Evolutionary conservation across 2,113 vertebrate genomes (phyloP).

Genomic region (Vombatus ursinus): DNA sequence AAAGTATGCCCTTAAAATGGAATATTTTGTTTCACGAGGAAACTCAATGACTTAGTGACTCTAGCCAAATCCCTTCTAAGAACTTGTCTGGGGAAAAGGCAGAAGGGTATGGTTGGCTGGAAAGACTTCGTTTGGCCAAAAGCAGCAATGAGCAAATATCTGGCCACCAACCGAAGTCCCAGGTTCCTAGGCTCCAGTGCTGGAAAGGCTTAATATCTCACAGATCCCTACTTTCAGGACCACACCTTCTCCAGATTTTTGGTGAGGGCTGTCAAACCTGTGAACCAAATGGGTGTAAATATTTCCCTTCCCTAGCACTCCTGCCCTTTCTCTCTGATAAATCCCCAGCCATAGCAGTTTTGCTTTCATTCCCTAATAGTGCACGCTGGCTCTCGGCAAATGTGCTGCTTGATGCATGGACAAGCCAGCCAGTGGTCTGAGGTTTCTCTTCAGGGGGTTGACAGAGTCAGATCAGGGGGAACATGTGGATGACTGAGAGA

Average conservation of each 20-base stretch:
- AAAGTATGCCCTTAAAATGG: not conserved
- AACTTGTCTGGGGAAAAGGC: not conserved
- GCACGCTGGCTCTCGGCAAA: not conserved
- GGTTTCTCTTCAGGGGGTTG: not conserved
- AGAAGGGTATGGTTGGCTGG: not conserved
- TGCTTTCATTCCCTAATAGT: constrained; percentile 11
- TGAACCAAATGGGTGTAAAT: not conserved
- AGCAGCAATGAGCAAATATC: not conserved
- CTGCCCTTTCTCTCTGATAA: not conserved
- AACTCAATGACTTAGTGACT: not conserved
- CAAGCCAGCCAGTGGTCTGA: not conserved
- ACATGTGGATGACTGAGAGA: not conserved
- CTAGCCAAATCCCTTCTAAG: not conserved
- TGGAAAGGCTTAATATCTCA: not conserved
- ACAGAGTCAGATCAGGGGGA: not conserved
- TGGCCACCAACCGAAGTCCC: not conserved
- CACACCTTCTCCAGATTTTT: not conserved
- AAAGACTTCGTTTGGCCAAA: not conserved
- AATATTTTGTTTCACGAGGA: not conserved
- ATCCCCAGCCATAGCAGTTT: not conserved
- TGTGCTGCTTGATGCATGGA: not conserved
- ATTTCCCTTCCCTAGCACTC: constrained; percentile 1
- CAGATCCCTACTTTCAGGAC: not conserved
- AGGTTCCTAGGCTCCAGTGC: not conserved
- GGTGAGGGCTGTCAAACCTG: not conserved